Conservation (phyloP, 2,888 invertebrate species). For the Camptogramma bilineatum region DNA sequence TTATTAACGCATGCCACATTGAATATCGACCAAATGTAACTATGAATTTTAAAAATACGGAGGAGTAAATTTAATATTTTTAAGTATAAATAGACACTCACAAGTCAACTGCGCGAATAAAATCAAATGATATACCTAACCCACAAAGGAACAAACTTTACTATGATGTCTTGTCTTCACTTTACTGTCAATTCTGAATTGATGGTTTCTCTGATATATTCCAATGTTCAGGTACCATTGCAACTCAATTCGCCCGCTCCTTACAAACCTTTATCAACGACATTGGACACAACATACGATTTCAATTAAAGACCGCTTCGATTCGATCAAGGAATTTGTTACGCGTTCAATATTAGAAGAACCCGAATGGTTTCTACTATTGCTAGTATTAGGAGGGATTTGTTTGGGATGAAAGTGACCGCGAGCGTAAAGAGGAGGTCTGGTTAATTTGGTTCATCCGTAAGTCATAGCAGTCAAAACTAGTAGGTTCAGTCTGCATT, state of each 20-base stretch:
- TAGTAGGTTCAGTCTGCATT: constrained; percentile 75
- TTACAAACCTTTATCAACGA: constrained; percentile 72
- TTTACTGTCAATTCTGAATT: neutral
- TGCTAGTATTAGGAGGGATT: constrained; percentile 43
- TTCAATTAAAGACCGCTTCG: constrained; percentile 82
- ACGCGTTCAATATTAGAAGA: constrained; percentile 65
- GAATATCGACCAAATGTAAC: neutral
- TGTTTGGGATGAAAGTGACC: constrained; percentile 46
- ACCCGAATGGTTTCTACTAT: constrained; percentile 52
- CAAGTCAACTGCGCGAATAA: neutral
- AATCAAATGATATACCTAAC: neutral
- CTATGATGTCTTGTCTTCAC: neutral
- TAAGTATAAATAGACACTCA: neutral
- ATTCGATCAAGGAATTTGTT: constrained; percentile 74
- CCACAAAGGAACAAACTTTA: neutral
- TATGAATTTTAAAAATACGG: too few species aligned
- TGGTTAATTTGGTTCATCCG: constrained; percentile 63
- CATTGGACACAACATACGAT: constrained; percentile 80
- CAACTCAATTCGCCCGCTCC: constrained; percentile 60
- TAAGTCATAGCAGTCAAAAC: constrained; percentile 75
- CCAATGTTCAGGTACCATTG: constrained; percentile 42
- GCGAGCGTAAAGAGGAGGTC: constrained; percentile 53
- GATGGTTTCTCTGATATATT: constrained; percentile 29
- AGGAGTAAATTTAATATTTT: neutral
- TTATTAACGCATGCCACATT: neutral